A percentile compares a stretch with the other conserved stretches of the same genome.
Evolutionary conservation across 2,113 vertebrate species (phyloP).

Genomic region (Apteryx mantelli): DNA sequence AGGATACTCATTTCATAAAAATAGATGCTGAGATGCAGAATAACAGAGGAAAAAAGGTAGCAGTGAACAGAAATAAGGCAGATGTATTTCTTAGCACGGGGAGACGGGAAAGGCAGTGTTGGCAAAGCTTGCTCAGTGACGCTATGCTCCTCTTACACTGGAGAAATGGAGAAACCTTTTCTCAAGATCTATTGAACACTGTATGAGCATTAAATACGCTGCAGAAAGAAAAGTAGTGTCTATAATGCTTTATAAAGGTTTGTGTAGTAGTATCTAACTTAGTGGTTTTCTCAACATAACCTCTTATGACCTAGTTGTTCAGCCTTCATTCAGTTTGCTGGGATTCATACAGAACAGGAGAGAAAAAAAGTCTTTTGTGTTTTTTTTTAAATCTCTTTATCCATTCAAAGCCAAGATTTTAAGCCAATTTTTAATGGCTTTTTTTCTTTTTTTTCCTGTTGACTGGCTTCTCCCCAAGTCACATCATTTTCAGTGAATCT

Average conservation of each 20-base stretch:
- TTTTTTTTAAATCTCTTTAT: neutral
- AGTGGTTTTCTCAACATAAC: neutral
- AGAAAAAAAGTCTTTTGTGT: neutral
- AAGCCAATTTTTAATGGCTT: slow-evolving; percentile 49
- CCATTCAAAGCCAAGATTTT: slow-evolving; percentile 24
- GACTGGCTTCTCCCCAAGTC: slow-evolving; percentile 63
- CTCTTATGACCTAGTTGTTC: neutral
- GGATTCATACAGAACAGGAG: neutral
- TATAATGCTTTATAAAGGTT: slow-evolving; percentile 13
- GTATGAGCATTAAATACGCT: neutral
- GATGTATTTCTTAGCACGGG: neutral
- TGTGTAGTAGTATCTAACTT: neutral
- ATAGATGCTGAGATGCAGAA: neutral
- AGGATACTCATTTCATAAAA: neutral
- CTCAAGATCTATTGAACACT: neutral
- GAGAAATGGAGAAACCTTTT: neutral
- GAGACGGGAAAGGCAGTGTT: neutral
- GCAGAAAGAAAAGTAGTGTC: slow-evolving; percentile 17
- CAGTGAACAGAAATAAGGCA: neutral
- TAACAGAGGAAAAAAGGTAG: neutral
- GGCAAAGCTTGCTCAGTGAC: neutral
- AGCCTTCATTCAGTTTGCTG: neutral
- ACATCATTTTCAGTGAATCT: slow-evolving; percentile 52
- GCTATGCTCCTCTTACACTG: neutral
- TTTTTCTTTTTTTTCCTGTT: neutral